Percentiles rank a stretch among this genome's conserved stretches.
Evolutionary conservation across 2,888 invertebrate genomes (phyloP).

Genomic region (Pseudanteris insignis): DNA sequence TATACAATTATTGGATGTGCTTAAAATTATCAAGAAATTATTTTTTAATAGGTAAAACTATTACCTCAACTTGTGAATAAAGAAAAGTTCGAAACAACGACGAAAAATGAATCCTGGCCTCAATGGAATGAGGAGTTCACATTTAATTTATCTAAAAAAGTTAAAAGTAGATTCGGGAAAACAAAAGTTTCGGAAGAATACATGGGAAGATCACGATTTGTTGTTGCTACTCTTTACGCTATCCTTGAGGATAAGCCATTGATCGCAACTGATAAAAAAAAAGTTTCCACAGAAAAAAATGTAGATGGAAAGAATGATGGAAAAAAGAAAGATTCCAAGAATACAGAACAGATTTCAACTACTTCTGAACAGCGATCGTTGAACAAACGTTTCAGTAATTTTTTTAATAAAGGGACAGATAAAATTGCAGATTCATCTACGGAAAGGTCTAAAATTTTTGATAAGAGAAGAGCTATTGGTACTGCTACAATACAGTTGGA

Average conservation of each 20-base stretch:
- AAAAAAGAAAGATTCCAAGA: conserved; percentile 29
- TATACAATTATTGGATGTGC: too few relatives aligned
- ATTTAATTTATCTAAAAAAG: conserved; percentile 73
- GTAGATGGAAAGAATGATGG: conserved; percentile 54
- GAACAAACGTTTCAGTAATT: conserved; percentile 66
- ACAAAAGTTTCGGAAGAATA: conserved; percentile 70
- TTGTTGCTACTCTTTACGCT: conserved; percentile 76
- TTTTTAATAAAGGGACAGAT: conserved; percentile 68
- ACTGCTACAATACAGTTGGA: conserved; percentile 77
- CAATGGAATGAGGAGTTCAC: conserved; percentile 82
- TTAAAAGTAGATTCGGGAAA: conserved; percentile 65
- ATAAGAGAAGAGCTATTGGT: conserved; percentile 74
- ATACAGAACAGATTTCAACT: conserved; percentile 1
- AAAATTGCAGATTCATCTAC: conserved; percentile 68
- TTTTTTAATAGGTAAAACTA: conserved; percentile 71
- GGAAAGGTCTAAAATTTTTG: conserved; percentile 67
- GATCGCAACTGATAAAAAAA: conserved; percentile 63
- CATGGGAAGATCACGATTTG: conserved; percentile 73
- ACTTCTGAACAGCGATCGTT: conserved; percentile 58
- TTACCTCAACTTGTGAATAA: conserved; percentile 73
- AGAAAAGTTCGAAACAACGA: conserved; percentile 78
- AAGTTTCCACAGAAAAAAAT: conserved; percentile 54
- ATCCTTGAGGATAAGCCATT: conserved; percentile 71
- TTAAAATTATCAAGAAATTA: too few relatives aligned
- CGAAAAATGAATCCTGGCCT: conserved; percentile 81